A percentile compares a stretch with the other conserved stretches of the same genome.
phyloP scores from a whole-genome alignment of 2,797 vertebrate species.

The Varecia variegata region DNA sequence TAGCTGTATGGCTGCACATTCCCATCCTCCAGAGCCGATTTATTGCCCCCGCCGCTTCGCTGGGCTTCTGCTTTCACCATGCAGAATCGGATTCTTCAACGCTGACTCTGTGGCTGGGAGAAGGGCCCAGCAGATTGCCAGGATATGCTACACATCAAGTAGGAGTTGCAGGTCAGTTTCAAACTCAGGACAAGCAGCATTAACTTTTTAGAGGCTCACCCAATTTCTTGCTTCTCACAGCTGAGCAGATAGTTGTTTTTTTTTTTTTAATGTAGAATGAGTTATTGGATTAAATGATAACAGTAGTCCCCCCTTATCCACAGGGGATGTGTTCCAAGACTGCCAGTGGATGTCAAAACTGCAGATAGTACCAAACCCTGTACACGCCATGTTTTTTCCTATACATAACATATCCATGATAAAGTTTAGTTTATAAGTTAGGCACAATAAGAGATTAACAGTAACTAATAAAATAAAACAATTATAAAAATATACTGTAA shows the following conservation, averaged over 20 bases:
- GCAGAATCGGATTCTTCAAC: conserved; percentile 85
- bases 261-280: neutral
- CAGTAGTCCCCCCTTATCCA: neutral
- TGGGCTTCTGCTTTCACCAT: conserved; percentile 94
- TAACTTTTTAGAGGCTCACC: neutral
- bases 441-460: neutral
- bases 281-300: neutral
- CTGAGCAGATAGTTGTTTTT: neutral
- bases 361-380: neutral
- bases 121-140: conserved; percentile 89
- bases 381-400: neutral
- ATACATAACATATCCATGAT: neutral
- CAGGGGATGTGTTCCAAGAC: neutral
- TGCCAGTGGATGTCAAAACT: neutral
- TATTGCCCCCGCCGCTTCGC: conserved; percentile 84
- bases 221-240: neutral
- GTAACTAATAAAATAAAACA: neutral
- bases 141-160: conserved; percentile 93
- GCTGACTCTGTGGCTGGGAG: conserved; percentile 90
- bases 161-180: conserved; percentile 93
- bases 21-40: conserved; percentile 90
- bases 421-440: neutral
- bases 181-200: neutral
- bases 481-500: neutral
- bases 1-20: conserved; percentile 91